Evolutionary conservation across 2,113 vertebrate species (phyloP).

Genomic region (Phyllostomus discolor): DNA sequence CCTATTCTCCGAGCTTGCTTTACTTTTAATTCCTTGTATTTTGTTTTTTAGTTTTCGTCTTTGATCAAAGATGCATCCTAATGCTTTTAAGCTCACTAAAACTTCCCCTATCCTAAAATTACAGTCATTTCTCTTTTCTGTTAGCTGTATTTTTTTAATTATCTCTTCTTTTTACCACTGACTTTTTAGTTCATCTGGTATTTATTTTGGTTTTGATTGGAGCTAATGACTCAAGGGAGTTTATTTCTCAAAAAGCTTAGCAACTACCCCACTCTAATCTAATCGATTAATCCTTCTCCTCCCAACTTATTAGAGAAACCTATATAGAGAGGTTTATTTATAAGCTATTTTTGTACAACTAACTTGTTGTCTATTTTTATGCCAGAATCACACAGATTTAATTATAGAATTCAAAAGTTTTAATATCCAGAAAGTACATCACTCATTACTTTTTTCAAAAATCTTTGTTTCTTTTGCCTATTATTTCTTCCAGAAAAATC

Average conservation of each 20-base stretch:
- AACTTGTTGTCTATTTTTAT: not conserved
- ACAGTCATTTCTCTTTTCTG: not conserved
- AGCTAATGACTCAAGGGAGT: not conserved
- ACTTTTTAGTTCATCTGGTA: not conserved
- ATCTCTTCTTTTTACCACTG: not conserved
- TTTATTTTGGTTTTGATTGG: not conserved
- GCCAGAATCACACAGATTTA: not conserved
- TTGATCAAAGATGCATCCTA: not conserved
- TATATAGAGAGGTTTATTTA: not conserved
- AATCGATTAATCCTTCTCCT: not conserved
- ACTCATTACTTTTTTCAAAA: not conserved
- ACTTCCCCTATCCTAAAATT: not conserved
- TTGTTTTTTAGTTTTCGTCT: not conserved
- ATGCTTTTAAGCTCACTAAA: not conserved
- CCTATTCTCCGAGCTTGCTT: not conserved
- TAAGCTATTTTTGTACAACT: not conserved
- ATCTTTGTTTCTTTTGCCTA: not conserved
- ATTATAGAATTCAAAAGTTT: not conserved
- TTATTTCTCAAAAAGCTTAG: not conserved
- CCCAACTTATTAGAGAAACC: not conserved
- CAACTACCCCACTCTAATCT: not conserved
- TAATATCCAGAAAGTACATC: not conserved
- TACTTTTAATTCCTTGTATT: not conserved
- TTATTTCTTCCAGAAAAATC: slow-evolving; percentile 19
- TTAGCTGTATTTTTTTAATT: not conserved